Evolutionary conservation across 2,113 vertebrate genomes (phyloP).

Genomic region (Climacteris rufus): DNA sequence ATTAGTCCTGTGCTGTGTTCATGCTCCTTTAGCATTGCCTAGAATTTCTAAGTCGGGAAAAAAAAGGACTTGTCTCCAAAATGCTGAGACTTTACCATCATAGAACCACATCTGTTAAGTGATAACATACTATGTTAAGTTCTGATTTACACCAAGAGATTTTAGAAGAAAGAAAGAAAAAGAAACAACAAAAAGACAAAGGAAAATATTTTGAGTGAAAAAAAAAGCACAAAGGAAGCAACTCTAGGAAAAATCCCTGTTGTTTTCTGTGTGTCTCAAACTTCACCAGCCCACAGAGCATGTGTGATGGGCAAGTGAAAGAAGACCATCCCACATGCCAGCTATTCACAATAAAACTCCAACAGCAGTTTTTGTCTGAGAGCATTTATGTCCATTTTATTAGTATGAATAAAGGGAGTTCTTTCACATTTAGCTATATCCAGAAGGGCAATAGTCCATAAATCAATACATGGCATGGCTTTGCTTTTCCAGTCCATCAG

Average conservation of each 20-base stretch:
- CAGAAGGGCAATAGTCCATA: conserved; percentile 72
- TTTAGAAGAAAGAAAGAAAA: not conserved
- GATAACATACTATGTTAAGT: not conserved
- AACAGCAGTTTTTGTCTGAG: conserved; percentile 47
- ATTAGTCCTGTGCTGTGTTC: not conserved
- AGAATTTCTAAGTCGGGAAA: not conserved
- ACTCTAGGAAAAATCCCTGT: not conserved
- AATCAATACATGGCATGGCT: conserved; percentile 66
- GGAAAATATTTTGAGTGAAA: not conserved
- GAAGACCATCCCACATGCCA: not conserved
- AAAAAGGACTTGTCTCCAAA: not conserved
- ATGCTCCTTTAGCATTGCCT: not conserved
- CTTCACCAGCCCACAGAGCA: not conserved
- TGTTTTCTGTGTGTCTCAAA: not conserved
- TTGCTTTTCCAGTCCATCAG: conserved; percentile 70
- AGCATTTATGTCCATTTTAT: conserved; percentile 67
- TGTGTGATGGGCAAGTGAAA: not conserved
- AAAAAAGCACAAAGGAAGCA: not conserved
- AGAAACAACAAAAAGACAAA: not conserved
- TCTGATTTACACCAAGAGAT: not conserved
- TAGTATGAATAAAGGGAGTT: conserved; percentile 69
- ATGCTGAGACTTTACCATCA: not conserved
- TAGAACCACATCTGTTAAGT: not conserved
- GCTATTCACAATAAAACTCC: not conserved
- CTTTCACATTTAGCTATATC: conserved; percentile 66